Base-by-base conservation (phyloP, 2,797 vertebrate species). In the Dipus sagitta region DNA sequence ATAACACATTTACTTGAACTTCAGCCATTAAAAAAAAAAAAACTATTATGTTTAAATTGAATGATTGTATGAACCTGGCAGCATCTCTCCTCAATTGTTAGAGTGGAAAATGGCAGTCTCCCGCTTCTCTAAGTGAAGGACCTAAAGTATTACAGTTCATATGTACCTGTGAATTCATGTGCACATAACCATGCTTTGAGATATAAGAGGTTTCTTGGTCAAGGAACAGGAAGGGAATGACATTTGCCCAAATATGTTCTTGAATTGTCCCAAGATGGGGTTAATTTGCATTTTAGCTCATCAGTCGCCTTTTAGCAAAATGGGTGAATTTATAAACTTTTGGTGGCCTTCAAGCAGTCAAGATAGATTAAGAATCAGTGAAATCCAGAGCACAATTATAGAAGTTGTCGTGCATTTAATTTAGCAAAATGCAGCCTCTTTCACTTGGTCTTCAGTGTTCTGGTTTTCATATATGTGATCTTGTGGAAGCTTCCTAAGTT, bases 11-110 rank as follows among this genome's bases (percentile, higher is more conserved):
- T 71, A 92, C 5, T 87, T 13, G 18, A 90, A 88, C 21, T 72
- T 90, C 30, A 70, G 18, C 34, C 26, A 54, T 88, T 77, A 52
- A 79, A 67, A 78, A 95, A 75, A 52, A 79, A 67, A 78, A 95
- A 75, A 65, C 8, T 65, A 65, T 84, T 42, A 13, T 47, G 38
- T 93, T 85, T 58, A 89, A 81, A 79, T 30, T 34, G 54, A 70
- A 54, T 78, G n/a, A 9, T 86, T 90, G 24, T 58, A 65, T 32
- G 42, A 38, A 20, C 24, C 30, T 20, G 2, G 18, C 3, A 71
- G 20, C 34, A 81, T n/a, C 13, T 84, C 47, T 47, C 54, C 13
- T 47, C 74, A 38, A 3, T 52, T 70, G 3, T 8, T 88, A 18
- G 15, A 81, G 23, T 10, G 30, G 23, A 5, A 18, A 54, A 75